phyloP scores from a whole-genome alignment of 2,888 invertebrate species.

The Phaonia tiefii region DNA sequence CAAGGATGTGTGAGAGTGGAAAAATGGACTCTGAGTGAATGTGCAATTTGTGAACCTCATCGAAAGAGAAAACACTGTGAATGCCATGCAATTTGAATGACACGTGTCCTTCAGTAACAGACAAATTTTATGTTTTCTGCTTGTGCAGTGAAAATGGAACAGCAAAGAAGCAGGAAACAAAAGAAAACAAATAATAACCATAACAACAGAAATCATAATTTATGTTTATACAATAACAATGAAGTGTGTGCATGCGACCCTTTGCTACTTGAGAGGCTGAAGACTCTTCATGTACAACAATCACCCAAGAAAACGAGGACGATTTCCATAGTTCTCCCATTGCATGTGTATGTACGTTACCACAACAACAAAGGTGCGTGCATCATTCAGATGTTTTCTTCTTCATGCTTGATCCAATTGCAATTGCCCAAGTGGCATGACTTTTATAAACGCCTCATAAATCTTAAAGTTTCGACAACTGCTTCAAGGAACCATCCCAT shows the following conservation, averaged over 20 bases:
- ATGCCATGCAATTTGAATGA: conserved; percentile 51
- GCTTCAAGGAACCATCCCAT: conserved; percentile 4
- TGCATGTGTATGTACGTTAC: no score
- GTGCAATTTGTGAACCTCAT: neutral
- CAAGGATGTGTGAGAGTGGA: neutral
- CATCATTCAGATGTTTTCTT: conserved; percentile 6
- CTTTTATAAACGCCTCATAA: conserved; percentile 29
- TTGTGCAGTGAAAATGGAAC: conserved; percentile 29
- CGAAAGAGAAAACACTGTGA: neutral
- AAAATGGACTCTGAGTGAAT: neutral
- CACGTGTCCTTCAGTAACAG: conserved; percentile 65
- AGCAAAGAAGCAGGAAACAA: neutral
- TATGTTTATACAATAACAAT: neutral
- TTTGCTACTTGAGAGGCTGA: neutral
- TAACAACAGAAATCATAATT: conserved; percentile 37
- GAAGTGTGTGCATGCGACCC: conserved; percentile 29
- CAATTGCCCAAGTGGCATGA: conserved; percentile 35
- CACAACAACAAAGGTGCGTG: conserved; percentile 9
- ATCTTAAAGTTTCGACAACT: conserved; percentile 33
- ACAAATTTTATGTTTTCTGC: conserved; percentile 46
- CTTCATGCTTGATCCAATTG: conserved; percentile 10
- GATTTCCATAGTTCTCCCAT: neutral
- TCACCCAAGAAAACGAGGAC: neutral
- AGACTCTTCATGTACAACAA: no score
- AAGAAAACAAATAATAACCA: conserved; percentile 32